Conservation (phyloP, 2,888 invertebrate genomes). For the Phytoseiulus persimilis region DNA sequence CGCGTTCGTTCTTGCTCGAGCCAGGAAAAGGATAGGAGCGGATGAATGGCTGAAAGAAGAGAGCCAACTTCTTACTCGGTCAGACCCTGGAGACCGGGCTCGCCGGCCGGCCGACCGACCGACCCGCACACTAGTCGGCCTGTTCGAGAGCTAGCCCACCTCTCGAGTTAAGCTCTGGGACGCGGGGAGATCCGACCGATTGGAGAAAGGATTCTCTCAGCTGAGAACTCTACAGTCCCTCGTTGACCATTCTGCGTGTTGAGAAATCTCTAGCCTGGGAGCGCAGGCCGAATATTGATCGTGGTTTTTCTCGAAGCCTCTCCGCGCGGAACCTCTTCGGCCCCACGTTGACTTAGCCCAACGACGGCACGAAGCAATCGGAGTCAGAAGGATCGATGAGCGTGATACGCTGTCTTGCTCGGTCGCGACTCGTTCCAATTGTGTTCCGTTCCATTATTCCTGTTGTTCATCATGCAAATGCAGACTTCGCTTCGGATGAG, state of each 20-base stretch:
- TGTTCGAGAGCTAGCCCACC: background rate
- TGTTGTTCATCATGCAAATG: constrained; percentile 5
- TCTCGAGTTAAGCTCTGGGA: background rate
- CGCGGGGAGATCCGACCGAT: background rate
- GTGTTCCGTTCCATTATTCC: background rate
- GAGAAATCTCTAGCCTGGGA: background rate
- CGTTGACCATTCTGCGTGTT: background rate
- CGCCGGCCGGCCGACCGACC: no score
- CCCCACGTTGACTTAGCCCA: background rate
- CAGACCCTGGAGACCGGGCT: background rate
- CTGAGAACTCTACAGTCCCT: background rate
- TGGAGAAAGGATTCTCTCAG: background rate
- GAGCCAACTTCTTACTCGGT: constrained; percentile 25
- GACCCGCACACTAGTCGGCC: background rate
- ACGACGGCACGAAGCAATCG: background rate
- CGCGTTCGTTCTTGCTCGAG: background rate
- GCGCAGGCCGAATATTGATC: background rate
- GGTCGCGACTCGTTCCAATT: background rate
- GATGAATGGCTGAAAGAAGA: background rate
- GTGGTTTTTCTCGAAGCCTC: background rate
- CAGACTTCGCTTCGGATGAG: background rate
- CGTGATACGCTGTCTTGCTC: background rate
- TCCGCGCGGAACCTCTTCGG: background rate
- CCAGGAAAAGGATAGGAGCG: background rate
- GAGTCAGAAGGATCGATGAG: no score